phyloP scores from a whole-genome alignment of 2,888 invertebrate species.

The Lagria hirta region DNA sequence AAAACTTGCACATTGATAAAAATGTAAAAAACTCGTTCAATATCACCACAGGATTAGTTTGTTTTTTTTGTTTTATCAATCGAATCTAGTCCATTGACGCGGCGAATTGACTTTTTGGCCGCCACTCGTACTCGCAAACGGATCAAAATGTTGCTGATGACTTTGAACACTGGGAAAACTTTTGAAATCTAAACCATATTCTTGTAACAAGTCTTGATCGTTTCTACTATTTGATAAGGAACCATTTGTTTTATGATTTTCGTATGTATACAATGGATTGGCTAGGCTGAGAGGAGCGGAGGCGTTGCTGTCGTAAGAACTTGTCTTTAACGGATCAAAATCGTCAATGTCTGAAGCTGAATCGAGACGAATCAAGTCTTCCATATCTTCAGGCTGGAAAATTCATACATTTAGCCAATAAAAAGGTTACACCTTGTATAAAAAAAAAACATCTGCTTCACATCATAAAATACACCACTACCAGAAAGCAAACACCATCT shows the following conservation, averaged over 20 bases:
- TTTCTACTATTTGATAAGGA: slow-evolving; percentile 51
- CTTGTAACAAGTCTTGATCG: slow-evolving; percentile 70
- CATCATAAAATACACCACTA: too few species aligned
- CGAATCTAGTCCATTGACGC: slow-evolving; percentile 64
- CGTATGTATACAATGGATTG: slow-evolving; percentile 57
- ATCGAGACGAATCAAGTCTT: slow-evolving; percentile 68
- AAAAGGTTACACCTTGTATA: too few species aligned
- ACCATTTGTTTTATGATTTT: slow-evolving; percentile 52
- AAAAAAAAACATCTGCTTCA: too few species aligned
- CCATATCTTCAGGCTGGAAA: slow-evolving; percentile 52
- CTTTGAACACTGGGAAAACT: slow-evolving; percentile 52
- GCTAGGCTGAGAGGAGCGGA: slow-evolving; percentile 57
- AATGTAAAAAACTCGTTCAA: slow-evolving; percentile 17
- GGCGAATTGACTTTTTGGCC: slow-evolving; percentile 57
- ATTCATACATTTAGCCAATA: neutral
- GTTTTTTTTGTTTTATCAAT: slow-evolving; percentile 46
- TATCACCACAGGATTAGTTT: slow-evolving; percentile 1
- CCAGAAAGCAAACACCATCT: too few species aligned
- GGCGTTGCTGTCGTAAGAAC: slow-evolving; percentile 44
- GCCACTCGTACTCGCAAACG: slow-evolving; percentile 36
- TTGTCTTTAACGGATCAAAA: slow-evolving; percentile 66
- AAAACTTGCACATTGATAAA: slow-evolving; percentile 24
- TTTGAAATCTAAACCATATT: slow-evolving; percentile 73
- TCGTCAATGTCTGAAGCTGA: slow-evolving; percentile 67
- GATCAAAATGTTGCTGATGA: slow-evolving; percentile 43